Evolutionary conservation across 2,797 vertebrate species (phyloP), one percentile per base, ranked within the genome.

Genomic region (Melanotaenia pygmaea): DNA sequence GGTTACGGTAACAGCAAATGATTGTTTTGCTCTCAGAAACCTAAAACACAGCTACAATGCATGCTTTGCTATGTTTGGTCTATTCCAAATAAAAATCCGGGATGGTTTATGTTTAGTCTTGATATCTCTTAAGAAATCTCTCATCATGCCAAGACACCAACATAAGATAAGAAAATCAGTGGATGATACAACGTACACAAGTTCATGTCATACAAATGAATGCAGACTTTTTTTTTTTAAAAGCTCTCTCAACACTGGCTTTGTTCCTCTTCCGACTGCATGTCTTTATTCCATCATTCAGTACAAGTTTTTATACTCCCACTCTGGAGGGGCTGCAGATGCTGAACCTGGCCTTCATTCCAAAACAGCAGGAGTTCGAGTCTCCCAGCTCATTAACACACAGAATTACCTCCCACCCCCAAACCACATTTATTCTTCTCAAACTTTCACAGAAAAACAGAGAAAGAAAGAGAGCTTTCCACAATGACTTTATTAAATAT

Each of bases 331-430:
- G 75, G 76, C 80, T 89, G 91, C 94, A 94, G 94, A 94, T 95
- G 94, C 88, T 86, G 86, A 87, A 91, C 86, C 92, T 95, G 93
- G 92, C 90, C 89, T 84, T 91, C 86, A 92, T 94, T 94, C 90
- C 88, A 88, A 91, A 93, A 86, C 92, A 94, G 93, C 93, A 92
- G 93, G 93, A 92, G 92, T 69, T 84, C 64, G 14, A 91, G 84
- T 90, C 92, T 90, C 91, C 73, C 81, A 84, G 88, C 94, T 93
- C 93, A 93, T 94, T 93, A 93, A 91, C 90, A 91, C 88, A 90
- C 77, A 86, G 79, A 91, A 87, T 89, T 87, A 89, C 89, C 79
- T 89, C 82, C 91, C 88, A 85, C 83, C 84, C 79, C 77, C 74
- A 64, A 79, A 90, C 82, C 86, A 77, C 81, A 87, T 89, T 90